Evolutionary conservation across 1,140 invertebrate species (phyloP), one percentile per base, ranked within the genome.

Genomic region (Ericerus pela): DNA sequence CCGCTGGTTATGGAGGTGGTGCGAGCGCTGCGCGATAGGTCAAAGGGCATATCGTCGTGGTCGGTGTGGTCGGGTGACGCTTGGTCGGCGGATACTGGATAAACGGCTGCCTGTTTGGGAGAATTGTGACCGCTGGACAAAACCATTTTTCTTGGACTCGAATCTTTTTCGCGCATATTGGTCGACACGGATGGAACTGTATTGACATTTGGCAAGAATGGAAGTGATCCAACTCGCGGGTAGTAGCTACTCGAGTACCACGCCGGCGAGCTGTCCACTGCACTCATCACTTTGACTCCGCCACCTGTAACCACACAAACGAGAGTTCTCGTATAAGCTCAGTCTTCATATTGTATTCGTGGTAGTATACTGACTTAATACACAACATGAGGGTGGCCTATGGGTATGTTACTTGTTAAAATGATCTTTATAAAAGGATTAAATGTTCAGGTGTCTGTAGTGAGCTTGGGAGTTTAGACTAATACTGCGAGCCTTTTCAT

Each of bases 131-230:
- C 28, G 74, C 71, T 37, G 66, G 62, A 6, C 10, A 70, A 65
- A 64, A 76, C 69, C 81, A 84, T 83, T 70, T 84, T 84, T 65
- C 81, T 73, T 58, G 82, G 82, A 63, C 79, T 82, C 58, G 81
- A 81, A 71, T 85, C 81, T 70, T 85, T 85, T 71, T 85, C 82
- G 70, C 83, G 79, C 81, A 85, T 84, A 65, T 70, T 63, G 56
- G 57, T 38, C 36, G 53, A 14, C 10, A 52, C 54, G 18, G 53
- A 52, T 38, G 38, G 28, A 20, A 57, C 47, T 27, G 52, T 26
- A 22, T 22, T 29, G 27, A 38, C 53, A 30, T 36, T 33, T 14
- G 28, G 54, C 8, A 57, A 29, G 26, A 31, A 37, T 43, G 57
- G 58, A 26, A 58, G 59, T 29, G 62, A 54, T 31, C 57, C 57